phyloP scores from a whole-genome alignment of 2,113 vertebrate genomes.

The Formicarius rufipectus region DNA sequence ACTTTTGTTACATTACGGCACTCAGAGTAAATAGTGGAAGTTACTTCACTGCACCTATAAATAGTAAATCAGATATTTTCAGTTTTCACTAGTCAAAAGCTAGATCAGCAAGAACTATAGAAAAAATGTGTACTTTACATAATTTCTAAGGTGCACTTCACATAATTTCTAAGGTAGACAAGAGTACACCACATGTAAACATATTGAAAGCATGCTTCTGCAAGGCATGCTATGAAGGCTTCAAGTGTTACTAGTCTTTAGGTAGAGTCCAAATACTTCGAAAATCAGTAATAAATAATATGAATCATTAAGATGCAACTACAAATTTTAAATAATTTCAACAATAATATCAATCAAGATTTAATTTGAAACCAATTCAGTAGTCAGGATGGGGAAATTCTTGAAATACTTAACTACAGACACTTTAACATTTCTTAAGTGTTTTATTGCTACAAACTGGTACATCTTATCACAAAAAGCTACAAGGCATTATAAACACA shows the following conservation, averaged over 20 bases:
- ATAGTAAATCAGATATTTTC: neutral
- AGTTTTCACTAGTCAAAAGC: neutral
- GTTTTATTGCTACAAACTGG: conserved; percentile 80
- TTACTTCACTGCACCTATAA: neutral
- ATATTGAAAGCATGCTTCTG: neutral
- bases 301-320: neutral
- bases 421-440: conserved; percentile 36
- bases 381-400: neutral
- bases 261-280: neutral
- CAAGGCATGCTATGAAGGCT: neutral
- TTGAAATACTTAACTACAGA: neutral
- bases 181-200: neutral
- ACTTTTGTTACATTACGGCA: neutral
- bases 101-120: neutral
- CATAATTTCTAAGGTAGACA: neutral
- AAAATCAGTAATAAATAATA: neutral
- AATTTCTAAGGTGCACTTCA: neutral
- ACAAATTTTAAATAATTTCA: neutral
- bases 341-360: neutral
- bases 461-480: conserved; percentile 74
- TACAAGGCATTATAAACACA: conserved; percentile 68
- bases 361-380: neutral
- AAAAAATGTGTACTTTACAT: neutral
- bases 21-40: neutral
- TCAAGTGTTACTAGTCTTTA: neutral